Evolutionary conservation across 2,113 vertebrate genomes (phyloP), one percentile per base, ranked within the genome.

Genomic region (Platichthys flesus): DNA sequence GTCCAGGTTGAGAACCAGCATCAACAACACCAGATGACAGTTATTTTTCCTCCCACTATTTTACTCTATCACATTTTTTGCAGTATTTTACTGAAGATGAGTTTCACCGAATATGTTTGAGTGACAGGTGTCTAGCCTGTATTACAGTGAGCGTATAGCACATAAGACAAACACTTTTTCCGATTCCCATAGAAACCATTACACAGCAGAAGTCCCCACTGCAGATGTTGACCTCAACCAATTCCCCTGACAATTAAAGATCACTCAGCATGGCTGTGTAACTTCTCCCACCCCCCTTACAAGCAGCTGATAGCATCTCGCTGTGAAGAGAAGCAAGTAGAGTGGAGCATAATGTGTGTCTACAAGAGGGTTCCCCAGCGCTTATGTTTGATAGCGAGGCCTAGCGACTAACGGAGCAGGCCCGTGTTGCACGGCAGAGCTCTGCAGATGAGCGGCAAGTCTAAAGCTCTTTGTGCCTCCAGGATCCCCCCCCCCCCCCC

Each of bases 391-490:
- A 83, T 72, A 76, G 77, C 2, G 37, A 71, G 85, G 79, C 77
- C 85, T 69, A 76, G 76, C 86, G 72, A 84, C 84, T 81, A 72
- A 71, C 40, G 7, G 74, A 37, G 23, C 71, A 42, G 69, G 78
- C 79, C 80, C 12, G 10, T 40, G 73, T 76, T 85, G 78, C 81
- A 62, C 54, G 61, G 65, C 26, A 57, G 74, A 85, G 74, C 78
- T 76, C 80, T 20, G 84, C 87, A 86, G 84, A 87, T 63, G 79
- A 86, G 79, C 68, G 52, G 89, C 79, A 26, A 81, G 77, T 92
- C 89, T 91, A 90, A 93, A 94, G 82, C 92, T 93, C 89, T 92
- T 88, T 91, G 90, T 93, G 91, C 92, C 92, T 90, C 79, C 86
- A 90, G 91, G 89, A 94, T 90, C 91, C 88, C 90, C 90, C 16